Evolutionary conservation across 2,113 vertebrate genomes (phyloP).

Genomic region (Heptranchias perlo): DNA sequence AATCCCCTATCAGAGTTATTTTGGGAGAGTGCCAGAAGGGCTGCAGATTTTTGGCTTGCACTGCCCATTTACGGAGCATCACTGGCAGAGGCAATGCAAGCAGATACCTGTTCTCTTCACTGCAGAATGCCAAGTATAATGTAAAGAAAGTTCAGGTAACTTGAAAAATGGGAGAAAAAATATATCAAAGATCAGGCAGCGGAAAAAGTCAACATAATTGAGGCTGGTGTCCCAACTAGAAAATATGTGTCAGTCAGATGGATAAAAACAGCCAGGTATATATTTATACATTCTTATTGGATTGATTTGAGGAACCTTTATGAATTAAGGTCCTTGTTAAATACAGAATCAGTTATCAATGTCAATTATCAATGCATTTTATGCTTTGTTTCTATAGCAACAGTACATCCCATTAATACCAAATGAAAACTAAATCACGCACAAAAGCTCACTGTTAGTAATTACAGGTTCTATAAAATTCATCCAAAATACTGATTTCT

Average conservation of each 20-base stretch:
- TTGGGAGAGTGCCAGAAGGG: background rate
- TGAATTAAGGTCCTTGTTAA: slow-evolving; percentile 10
- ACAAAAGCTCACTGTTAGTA: background rate
- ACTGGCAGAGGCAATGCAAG: background rate
- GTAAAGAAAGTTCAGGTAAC: background rate
- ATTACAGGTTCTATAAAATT: background rate
- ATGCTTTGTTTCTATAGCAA: background rate
- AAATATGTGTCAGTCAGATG: background rate
- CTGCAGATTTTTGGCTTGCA: background rate
- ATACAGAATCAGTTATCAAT: background rate
- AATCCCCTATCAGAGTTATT: background rate
- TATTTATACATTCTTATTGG: background rate
- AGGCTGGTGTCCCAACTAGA: background rate
- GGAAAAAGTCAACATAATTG: background rate
- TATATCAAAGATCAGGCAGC: background rate
- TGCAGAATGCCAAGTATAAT: background rate
- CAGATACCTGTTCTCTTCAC: background rate
- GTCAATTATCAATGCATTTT: slow-evolving; percentile 26
- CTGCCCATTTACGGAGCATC: background rate
- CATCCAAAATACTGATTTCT: background rate
- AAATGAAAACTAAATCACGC: background rate
- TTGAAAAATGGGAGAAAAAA: background rate
- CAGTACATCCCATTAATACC: background rate
- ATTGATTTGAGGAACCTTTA: background rate
- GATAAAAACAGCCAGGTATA: background rate